These are phyloP conservation scores for Neodiprion virginianus DNA, from an alignment of 1,140 invertebrate species.

Conservation along the genomic window DNA sequence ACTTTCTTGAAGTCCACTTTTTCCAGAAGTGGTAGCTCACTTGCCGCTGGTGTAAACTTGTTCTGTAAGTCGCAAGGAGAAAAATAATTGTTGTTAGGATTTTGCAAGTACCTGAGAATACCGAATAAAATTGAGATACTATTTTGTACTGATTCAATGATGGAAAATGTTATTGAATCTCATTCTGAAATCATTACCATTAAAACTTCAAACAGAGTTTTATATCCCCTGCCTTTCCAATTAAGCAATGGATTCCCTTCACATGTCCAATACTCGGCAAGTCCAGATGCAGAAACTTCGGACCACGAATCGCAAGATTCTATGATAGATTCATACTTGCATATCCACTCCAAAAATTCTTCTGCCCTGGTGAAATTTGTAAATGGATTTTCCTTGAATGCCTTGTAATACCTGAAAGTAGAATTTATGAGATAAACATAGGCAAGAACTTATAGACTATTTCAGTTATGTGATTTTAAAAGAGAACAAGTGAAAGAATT, in stretches of 20 bases:
- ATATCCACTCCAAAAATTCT: background rate
- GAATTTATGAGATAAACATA: too few species aligned
- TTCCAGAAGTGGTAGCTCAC: conserved; percentile 40
- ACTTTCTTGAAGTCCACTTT: conserved; percentile 59
- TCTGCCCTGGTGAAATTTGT: background rate
- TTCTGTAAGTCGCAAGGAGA: conserved; percentile 27
- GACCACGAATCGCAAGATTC: conserved; percentile 66
- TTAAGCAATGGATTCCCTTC: conserved; percentile 65
- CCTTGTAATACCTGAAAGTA: background rate
- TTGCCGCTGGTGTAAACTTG: conserved; percentile 31
- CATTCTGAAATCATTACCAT: conserved; percentile 63
- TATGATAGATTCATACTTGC: background rate
- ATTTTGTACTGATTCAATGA: too few species aligned
- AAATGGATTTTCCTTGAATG: background rate
- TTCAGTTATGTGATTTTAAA: too few species aligned
- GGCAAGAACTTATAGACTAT: too few species aligned
- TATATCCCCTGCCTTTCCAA: conserved; percentile 69
- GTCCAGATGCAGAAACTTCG: conserved; percentile 61
- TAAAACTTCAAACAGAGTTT: conserved; percentile 64
- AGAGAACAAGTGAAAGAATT: too few species aligned
- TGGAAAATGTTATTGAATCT: too few species aligned
- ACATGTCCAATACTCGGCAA: conserved; percentile 61
- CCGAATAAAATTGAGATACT: too few species aligned
- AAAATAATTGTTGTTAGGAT: too few species aligned
- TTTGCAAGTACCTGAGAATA: too few species aligned